phyloP scores from a whole-genome alignment of 2,113 vertebrate genomes.

The Channa maculata region DNA sequence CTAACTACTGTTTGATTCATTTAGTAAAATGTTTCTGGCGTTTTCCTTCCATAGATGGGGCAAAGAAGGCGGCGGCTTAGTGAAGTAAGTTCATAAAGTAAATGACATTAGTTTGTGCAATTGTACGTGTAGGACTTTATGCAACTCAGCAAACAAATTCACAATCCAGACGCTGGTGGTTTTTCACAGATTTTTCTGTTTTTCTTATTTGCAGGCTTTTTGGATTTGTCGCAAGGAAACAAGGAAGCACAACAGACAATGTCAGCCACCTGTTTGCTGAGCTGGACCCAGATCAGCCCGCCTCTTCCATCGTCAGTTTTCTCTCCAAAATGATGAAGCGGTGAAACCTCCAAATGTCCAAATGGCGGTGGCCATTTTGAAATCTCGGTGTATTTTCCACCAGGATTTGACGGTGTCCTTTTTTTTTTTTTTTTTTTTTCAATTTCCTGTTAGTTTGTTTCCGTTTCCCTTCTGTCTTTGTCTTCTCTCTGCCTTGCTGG shows the following conservation, averaged over 20 bases:
- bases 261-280: constrained; percentile 97
- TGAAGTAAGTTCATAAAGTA: constrained; percentile 81
- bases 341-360: constrained; percentile 78
- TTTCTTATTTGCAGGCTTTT: constrained; percentile 87
- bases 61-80: constrained; percentile 84
- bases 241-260: constrained; percentile 98
- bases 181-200: background rate
- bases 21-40: too few relatives aligned
- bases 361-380: constrained; percentile 43
- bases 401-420: constrained; percentile 57
- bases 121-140: too few relatives aligned
- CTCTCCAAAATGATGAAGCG: constrained; percentile 96
- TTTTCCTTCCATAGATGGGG: constrained; percentile 82
- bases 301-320: constrained; percentile 94
- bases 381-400: constrained; percentile 57
- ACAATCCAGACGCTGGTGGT: too few relatives aligned
- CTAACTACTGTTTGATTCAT: background rate
- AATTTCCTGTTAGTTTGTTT: constrained; percentile 58
- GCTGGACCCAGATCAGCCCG: constrained; percentile 93
- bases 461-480: constrained; percentile 35
- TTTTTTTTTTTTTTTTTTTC: constrained; percentile 30
- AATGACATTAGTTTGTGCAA: too few relatives aligned
- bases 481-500: constrained; percentile 65
- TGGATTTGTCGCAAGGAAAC: constrained; percentile 96
- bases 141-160: too few relatives aligned